Evolutionary conservation across 2,113 vertebrate genomes (phyloP), one percentile per base, ranked within the genome.

Genomic region (Diphyllodes magnificus): DNA sequence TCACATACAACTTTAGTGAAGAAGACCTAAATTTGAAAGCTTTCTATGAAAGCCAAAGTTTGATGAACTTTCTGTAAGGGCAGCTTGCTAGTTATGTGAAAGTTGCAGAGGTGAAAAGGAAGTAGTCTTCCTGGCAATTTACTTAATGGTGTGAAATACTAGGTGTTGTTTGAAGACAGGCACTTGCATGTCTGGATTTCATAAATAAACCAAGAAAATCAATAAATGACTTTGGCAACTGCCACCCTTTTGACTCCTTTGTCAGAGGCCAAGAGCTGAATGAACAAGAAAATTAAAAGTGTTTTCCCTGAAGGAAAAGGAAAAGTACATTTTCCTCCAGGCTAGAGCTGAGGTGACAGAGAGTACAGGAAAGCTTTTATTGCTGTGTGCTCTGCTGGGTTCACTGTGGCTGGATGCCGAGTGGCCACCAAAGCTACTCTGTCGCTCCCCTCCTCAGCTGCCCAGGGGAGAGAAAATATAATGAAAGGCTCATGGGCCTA

Each of bases 141-240:
- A 86, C 85, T 96, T 88, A 85, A 90, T 85, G 65, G 87, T 82
- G 90, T 95, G 86, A 97, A 96, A 88, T 81, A 86, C 42, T 49
- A 91, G 82, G 90, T 92, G 90, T 88, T 97, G 95, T 92, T 73
- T 73, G 63, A 77, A 90, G 75, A 72, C 61, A 69, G 82, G 81
- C 73, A 54, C 79, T 90, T 88, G 82, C 68, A 80, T 73, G 87
- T 72, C 79, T 96, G 63, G 66, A 59, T 60, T 93, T 95, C 80
- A 94, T 97, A 94, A 96, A 96, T 97, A 96, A 96, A 93, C 54
- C 66, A 72, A 82, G 89, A 54, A 96, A 97, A 94, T 95, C 94
- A 94, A 89, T 96, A 95, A 91, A 35, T 80, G 76, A 94, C 94
- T 96, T 87, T 16, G 3, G 81, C 78, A 86, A 61, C 66, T 92